Evolutionary conservation across 2,888 invertebrate genomes (phyloP).

Genomic region (Capitulum mitella): DNA sequence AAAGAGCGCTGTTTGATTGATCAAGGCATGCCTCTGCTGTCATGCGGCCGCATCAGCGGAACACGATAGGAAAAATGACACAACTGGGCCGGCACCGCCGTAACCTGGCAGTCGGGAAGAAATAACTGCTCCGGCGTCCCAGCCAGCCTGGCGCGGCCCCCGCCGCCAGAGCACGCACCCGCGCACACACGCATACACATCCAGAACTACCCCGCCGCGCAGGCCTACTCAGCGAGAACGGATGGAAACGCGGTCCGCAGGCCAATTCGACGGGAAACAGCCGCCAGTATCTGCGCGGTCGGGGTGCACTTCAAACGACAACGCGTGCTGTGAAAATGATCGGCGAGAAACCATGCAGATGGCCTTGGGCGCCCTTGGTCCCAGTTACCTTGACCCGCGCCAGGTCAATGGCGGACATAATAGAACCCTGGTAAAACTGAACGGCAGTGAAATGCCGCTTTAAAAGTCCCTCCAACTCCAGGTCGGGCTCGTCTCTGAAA

Average conservation of each 20-base stretch:
- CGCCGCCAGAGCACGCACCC: background rate
- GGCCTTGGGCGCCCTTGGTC: background rate
- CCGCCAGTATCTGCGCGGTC: background rate
- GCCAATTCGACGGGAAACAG: background rate
- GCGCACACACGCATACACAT: background rate
- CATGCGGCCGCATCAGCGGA: too few relatives aligned
- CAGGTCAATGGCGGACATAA: conserved; percentile 54
- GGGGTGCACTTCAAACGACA: conserved; percentile 12
- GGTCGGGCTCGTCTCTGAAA: conserved; percentile 49
- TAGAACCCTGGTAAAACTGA: conserved; percentile 53
- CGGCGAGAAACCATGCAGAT: background rate
- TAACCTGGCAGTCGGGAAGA: too few relatives aligned
- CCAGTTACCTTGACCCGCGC: conserved; percentile 47
- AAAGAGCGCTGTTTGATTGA: too few relatives aligned
- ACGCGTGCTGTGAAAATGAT: background rate
- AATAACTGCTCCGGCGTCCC: too few relatives aligned
- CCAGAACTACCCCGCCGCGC: background rate
- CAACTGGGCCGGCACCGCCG: too few relatives aligned
- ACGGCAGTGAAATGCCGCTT: conserved; percentile 55
- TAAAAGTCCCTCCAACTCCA: conserved; percentile 52
- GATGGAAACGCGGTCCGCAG: background rate
- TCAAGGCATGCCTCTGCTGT: too few relatives aligned
- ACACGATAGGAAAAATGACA: too few relatives aligned
- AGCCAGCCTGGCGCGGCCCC: too few relatives aligned
- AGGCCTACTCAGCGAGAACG: background rate